Conservation (phyloP, 2,113 vertebrate genomes). For the Polyodon spathula region DNA sequence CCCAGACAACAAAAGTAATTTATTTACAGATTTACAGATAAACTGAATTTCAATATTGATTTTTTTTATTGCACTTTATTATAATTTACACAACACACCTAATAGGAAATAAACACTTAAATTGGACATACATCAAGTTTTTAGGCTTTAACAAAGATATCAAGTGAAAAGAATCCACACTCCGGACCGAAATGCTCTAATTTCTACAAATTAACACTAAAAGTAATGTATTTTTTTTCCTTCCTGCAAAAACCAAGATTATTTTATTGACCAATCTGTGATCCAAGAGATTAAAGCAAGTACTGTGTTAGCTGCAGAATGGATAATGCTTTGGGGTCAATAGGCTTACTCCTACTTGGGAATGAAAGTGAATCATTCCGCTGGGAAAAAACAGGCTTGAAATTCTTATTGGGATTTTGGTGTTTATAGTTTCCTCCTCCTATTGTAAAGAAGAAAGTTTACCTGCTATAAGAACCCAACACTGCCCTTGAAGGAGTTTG, state of each 20-base stretch:
- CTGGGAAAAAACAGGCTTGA: slow-evolving; percentile 52
- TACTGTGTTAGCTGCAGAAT: slow-evolving; percentile 57
- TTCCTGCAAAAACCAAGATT: slow-evolving; percentile 46
- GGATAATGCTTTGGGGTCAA: slow-evolving; percentile 64
- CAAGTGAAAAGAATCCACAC: too few species aligned
- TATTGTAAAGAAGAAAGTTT: slow-evolving; percentile 9
- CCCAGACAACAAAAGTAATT: too few species aligned
- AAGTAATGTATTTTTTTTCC: slow-evolving; percentile 21
- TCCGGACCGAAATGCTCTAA: too few species aligned
- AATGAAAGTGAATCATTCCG: slow-evolving; percentile 67
- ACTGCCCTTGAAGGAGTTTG: slow-evolving; percentile 18
- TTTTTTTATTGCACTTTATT: too few species aligned
- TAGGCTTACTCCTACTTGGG: slow-evolving; percentile 61
- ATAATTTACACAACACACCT: too few species aligned
- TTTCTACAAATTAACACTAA: slow-evolving; percentile 33
- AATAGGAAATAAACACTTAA: too few species aligned
- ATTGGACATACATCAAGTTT: too few species aligned
- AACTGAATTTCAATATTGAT: too few species aligned
- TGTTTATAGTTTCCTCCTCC: slow-evolving; percentile 27
- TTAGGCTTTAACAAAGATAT: too few species aligned
- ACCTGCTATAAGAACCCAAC: slow-evolving; percentile 14
- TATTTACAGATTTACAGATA: too few species aligned
- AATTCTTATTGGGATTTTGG: slow-evolving; percentile 52
- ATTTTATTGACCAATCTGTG: slow-evolving; percentile 79
- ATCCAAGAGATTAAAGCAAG: slow-evolving; percentile 76